Evolutionary conservation across 2,888 invertebrate species (phyloP).

Genomic region (Eupithecia insigniata): DNA sequence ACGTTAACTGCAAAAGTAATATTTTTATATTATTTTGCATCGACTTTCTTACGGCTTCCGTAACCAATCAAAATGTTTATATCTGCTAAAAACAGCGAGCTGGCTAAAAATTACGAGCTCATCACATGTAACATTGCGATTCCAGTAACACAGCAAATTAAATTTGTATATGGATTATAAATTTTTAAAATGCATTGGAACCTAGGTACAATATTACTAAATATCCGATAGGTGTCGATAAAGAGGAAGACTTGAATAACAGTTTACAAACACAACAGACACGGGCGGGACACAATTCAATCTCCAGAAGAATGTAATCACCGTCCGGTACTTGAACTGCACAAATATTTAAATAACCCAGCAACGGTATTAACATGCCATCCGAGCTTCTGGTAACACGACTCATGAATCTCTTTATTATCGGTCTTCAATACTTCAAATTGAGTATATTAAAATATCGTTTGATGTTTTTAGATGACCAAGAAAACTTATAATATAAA

Average conservation of each 20-base stretch:
- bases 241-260: conserved; percentile 47
- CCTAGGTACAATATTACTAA: background rate
- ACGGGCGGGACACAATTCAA: background rate
- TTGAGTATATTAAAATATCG: background rate
- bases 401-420: conserved; percentile 3
- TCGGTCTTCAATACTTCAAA: background rate
- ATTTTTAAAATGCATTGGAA: background rate
- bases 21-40: too few species aligned
- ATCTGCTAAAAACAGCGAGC: conserved; percentile 16
- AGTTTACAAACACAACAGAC: conserved; percentile 31
- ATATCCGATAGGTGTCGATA: conserved; percentile 17
- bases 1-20: conserved; percentile 60
- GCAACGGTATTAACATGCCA: conserved; percentile 40
- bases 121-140: background rate
- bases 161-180: background rate
- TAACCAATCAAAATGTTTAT: conserved; percentile 36
- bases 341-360: conserved; percentile 53
- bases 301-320: conserved; percentile 45
- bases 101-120: background rate
- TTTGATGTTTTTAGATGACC: background rate
- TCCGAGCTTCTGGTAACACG: conserved; percentile 23
- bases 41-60: conserved; percentile 47
- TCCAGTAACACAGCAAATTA: background rate
- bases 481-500: background rate
- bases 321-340: conserved; percentile 42